Conservation (phyloP, 2,888 invertebrate species). For the Temnothorax ravouxi region DNA sequence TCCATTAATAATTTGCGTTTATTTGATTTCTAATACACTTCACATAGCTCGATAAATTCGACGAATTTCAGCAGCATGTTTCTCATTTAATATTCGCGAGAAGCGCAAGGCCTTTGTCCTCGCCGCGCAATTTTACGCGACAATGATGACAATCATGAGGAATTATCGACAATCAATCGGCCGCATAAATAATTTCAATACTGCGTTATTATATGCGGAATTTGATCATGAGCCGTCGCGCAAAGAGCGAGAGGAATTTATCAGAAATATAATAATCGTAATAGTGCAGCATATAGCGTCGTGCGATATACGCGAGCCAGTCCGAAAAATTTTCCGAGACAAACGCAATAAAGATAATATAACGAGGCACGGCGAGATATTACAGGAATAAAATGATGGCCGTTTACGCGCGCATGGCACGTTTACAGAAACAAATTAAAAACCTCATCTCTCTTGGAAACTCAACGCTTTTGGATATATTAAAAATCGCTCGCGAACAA, state of each 20-base stretch:
- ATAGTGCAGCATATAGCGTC: not conserved
- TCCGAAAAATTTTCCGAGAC: slow-evolving; percentile 24
- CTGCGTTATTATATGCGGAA: slow-evolving; percentile 43
- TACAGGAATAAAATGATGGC: slow-evolving; percentile 27
- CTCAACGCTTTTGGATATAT: slow-evolving; percentile 15
- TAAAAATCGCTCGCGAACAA: slow-evolving; percentile 36
- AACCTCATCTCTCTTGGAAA: slow-evolving; percentile 22
- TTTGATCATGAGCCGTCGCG: slow-evolving; percentile 31
- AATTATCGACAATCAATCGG: slow-evolving; percentile 56
- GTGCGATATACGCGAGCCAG: not conserved
- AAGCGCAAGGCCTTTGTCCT: slow-evolving; percentile 14
- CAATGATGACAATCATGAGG: slow-evolving; percentile 25
- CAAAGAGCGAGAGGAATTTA: slow-evolving; percentile 39
- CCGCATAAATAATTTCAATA: slow-evolving; percentile 46
- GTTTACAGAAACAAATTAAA: not conserved
- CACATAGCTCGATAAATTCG: not conserved
- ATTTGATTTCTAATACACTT: slow-evolving; percentile 30
- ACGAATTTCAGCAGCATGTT: not conserved
- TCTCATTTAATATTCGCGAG: slow-evolving; percentile 11
- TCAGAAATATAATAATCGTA: slow-evolving; percentile 50
- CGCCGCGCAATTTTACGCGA: slow-evolving; percentile 26
- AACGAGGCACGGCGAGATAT: not conserved
- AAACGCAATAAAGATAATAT: slow-evolving; percentile 34
- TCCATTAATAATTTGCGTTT: slow-evolving; percentile 6
- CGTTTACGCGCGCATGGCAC: too few relatives aligned